These are phyloP conservation scores for Lophochroa leadbeateri DNA, from an alignment of 2,113 vertebrate genomes.

Conservation along the genomic window DNA sequence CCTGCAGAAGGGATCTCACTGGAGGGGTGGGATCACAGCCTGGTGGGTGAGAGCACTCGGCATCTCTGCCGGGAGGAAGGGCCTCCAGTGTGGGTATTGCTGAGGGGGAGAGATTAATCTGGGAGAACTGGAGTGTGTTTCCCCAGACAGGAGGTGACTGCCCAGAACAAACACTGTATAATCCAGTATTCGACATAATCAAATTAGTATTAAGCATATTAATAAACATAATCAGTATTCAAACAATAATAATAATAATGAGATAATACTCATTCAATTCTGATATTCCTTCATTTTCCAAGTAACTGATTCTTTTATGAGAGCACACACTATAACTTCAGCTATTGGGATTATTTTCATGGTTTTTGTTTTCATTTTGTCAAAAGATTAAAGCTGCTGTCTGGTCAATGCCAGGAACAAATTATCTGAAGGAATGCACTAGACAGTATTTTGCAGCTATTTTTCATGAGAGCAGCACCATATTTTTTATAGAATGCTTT, in stretches of 20 bases:
- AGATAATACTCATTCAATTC: background rate
- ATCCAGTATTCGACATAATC: background rate
- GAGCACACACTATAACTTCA: background rate
- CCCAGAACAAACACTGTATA: background rate
- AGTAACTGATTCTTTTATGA: background rate
- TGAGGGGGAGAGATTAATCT: background rate
- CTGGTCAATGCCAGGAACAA: background rate
- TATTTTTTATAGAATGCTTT: background rate
- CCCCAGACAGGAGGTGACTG: background rate
- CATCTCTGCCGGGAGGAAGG: background rate
- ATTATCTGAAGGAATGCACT: background rate
- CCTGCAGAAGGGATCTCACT: no score
- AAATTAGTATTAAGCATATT: background rate
- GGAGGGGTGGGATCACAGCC: background rate
- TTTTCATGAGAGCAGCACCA: background rate
- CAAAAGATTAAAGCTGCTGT: background rate
- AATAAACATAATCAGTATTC: background rate
- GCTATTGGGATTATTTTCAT: background rate
- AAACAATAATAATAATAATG: background rate
- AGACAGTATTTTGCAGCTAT: background rate
- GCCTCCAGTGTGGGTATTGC: fast-evolving
- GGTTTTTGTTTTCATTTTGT: background rate
- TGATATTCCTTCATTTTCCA: background rate
- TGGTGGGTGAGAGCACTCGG: background rate
- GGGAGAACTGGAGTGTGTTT: background rate